These are phyloP conservation scores for Phenganax stokvisi DNA, from an alignment of 92 coral and sea anemone genomes.

Conservation along the genomic window DNA sequence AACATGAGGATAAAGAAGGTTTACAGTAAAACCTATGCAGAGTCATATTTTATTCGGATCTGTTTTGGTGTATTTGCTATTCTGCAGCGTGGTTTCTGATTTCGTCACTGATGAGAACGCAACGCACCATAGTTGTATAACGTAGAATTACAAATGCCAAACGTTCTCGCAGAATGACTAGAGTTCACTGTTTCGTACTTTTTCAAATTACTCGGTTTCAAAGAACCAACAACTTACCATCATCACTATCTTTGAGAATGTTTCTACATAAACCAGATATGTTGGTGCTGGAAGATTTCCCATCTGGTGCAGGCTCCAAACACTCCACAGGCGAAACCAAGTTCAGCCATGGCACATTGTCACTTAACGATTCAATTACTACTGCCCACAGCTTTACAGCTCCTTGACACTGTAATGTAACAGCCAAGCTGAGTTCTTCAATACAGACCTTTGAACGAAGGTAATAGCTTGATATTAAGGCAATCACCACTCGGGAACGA, in stretches of 20 bases:
- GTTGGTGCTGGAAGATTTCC: not conserved
- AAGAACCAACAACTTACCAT: constrained; percentile 2
- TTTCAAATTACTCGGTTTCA: not conserved
- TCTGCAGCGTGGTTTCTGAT: no score
- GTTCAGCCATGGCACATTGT: constrained; percentile 66
- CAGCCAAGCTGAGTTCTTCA: constrained; percentile 75
- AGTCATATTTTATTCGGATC: no score
- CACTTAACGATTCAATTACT: constrained; percentile 61
- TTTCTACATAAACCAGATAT: constrained; percentile 21
- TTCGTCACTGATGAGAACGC: no score
- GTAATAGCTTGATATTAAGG: constrained; percentile 75
- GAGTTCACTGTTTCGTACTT: not conserved
- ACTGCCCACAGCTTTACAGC: constrained; percentile 47
- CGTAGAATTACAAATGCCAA: not conserved
- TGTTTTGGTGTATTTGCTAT: no score
- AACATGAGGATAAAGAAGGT: not conserved
- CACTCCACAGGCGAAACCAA: constrained; percentile 73
- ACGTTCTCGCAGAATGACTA: not conserved
- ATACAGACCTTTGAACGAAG: constrained; percentile 81
- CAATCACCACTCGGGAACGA: constrained; percentile 58
- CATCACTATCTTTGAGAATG: constrained; percentile 15
- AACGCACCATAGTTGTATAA: no score
- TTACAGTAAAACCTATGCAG: no score
- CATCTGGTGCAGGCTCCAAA: not conserved
- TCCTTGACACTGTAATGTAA: constrained; percentile 54